Evolutionary conservation across 2,888 invertebrate genomes (phyloP).

Genomic region (Tiphia femorata): DNA sequence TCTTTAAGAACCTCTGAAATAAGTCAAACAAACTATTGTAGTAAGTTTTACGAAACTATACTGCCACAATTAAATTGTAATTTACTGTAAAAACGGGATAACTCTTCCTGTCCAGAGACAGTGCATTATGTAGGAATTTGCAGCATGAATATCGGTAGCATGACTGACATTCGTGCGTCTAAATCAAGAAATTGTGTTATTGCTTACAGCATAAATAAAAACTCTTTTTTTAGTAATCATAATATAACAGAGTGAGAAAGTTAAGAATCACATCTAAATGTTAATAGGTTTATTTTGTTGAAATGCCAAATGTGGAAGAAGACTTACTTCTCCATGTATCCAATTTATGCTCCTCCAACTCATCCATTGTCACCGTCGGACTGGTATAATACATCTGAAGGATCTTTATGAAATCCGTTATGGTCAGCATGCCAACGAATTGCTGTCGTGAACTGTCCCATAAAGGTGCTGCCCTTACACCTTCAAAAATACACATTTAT

Average conservation of each 20-base stretch:
- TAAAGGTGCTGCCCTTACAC: conserved; percentile 96
- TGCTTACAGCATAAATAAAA: no score
- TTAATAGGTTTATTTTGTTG: no score
- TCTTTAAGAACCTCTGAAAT: conserved; percentile 85
- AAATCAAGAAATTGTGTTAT: background rate
- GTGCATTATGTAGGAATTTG: no score
- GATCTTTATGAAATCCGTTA: conserved; percentile 99
- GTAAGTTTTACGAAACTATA: no score
- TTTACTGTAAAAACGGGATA: no score
- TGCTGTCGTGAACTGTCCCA: conserved; percentile 95
- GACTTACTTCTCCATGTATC: conserved; percentile 93
- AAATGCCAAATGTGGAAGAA: background rate
- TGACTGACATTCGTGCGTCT: no score
- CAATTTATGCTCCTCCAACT: conserved; percentile 95
- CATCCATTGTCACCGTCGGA: conserved; percentile 93
- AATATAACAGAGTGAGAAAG: no score
- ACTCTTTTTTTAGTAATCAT: background rate
- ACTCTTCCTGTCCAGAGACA: no score
- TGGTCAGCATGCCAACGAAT: conserved; percentile 98
- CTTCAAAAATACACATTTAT: conserved; percentile 68
- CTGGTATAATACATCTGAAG: conserved; percentile 98
- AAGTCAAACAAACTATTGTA: no score
- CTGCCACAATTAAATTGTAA: no score
- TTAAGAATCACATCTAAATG: no score
- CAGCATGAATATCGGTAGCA: no score